Conservation (phyloP, 1,140 invertebrate genomes). For the Drosophila ironensis region DNA sequence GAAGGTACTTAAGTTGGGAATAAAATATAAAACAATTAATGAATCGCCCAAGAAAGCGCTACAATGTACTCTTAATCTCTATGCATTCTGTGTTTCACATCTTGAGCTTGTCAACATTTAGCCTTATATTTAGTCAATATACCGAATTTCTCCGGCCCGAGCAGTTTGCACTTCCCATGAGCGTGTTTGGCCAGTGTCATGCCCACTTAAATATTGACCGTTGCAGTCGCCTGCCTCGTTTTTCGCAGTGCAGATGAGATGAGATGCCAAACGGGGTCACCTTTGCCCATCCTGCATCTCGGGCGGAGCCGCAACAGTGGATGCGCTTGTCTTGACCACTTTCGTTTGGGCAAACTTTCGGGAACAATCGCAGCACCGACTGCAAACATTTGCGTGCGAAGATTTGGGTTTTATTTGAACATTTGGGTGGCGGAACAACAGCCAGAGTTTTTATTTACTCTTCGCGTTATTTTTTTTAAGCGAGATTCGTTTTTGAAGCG, state of each 20-base stretch:
- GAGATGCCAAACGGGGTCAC: constrained; percentile 9
- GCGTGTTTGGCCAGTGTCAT: neutral
- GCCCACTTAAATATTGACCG: constrained; percentile 8
- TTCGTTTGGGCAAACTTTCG: constrained; percentile 16
- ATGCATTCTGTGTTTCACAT: too few species aligned
- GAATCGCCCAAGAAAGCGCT: neutral
- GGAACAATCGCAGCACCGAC: constrained; percentile 29
- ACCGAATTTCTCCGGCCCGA: neutral
- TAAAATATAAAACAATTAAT: too few species aligned
- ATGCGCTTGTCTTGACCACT: constrained; percentile 50
- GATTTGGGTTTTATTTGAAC: neutral
- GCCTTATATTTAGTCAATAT: neutral
- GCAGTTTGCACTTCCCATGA: neutral
- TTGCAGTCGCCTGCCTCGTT: constrained; percentile 5
- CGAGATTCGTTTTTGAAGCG: neutral
- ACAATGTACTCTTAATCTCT: neutral
- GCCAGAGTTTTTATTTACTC: too few species aligned
- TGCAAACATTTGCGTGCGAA: constrained; percentile 64
- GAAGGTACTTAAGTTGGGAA: too few species aligned
- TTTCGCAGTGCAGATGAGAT: constrained; percentile 13
- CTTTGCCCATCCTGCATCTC: constrained; percentile 20
- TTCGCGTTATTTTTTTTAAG: neutral
- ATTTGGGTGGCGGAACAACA: constrained; percentile 11
- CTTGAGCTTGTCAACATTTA: neutral
- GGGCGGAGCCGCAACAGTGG: constrained; percentile 24